Conservation (phyloP, 2,888 invertebrate genomes). For the Meghimatium bilineatum region DNA sequence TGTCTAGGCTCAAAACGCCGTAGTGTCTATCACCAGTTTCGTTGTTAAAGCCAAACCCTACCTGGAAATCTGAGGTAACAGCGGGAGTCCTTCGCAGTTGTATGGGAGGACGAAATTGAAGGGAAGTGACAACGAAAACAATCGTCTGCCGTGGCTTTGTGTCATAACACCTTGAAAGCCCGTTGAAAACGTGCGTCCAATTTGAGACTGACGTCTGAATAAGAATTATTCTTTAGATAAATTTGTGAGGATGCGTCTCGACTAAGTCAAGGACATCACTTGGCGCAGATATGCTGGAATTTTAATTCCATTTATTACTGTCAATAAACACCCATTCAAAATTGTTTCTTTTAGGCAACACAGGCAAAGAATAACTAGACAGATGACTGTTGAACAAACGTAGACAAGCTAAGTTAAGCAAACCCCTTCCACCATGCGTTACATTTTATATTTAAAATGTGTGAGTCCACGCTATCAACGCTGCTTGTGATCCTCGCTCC, state of each 20-base stretch:
- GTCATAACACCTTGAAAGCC: not conserved
- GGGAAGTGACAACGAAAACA: not conserved
- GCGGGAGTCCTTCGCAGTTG: conserved; percentile 18
- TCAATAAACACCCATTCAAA: not conserved
- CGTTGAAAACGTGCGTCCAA: not conserved
- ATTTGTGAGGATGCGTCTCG: not conserved
- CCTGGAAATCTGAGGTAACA: conserved; percentile 15
- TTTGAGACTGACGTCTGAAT: not conserved
- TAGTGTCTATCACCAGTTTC: not conserved
- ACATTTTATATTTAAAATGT: not conserved
- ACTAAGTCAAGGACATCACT: conserved; percentile 8
- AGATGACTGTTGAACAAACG: too few species aligned
- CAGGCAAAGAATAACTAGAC: too few species aligned
- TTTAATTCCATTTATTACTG: not conserved
- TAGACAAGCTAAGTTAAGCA: too few species aligned
- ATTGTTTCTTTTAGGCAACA: too few species aligned
- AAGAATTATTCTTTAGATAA: not conserved
- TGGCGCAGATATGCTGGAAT: not conserved
- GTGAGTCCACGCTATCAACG: not conserved
- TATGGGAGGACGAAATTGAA: conserved; percentile 1
- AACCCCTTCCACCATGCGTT: not conserved
- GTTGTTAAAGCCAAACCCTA: not conserved
- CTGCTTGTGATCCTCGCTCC: not conserved
- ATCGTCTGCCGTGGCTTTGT: not conserved
- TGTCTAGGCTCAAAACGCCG: not conserved